These are phyloP conservation scores for Osmerus eperlanus DNA, from an alignment of 2,113 vertebrate species.

Conservation along the genomic window DNA sequence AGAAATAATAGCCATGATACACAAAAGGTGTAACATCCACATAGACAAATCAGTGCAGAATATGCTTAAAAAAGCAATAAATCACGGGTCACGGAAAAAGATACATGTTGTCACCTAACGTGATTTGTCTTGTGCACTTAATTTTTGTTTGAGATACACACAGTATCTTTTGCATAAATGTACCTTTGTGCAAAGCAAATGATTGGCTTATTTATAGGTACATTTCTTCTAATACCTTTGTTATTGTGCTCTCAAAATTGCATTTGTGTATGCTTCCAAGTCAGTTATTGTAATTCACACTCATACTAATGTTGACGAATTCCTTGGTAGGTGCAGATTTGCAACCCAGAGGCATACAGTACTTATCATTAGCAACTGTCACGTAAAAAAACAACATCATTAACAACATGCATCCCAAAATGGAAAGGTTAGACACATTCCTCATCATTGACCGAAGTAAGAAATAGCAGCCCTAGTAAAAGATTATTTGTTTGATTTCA, in stretches of 20 bases:
- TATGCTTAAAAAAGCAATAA: conserved; percentile 44
- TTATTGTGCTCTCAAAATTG: background rate
- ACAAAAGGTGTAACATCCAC: conserved; percentile 46
- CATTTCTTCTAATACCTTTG: background rate
- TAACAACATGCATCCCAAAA: conserved; percentile 3
- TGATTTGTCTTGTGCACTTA: conserved; percentile 25
- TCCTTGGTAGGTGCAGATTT: no score
- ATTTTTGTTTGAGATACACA: background rate
- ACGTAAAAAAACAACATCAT: background rate
- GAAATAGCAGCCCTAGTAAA: conserved; percentile 21
- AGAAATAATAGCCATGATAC: conserved; percentile 52
- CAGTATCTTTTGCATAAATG: no score
- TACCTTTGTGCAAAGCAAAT: no score
- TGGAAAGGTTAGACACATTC: conserved; percentile 30
- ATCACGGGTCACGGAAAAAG: conserved; percentile 21
- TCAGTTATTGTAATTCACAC: no score
- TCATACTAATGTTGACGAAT: no score
- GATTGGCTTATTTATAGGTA: no score
- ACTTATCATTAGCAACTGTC: conserved; percentile 3
- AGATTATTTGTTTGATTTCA: conserved; percentile 36
- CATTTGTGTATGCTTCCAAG: background rate
- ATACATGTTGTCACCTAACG: conserved; percentile 27
- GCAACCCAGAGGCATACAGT: no score
- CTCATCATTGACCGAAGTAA: conserved; percentile 28
- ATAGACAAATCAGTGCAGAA: conserved; percentile 33